Percentiles rank a stretch among this genome's conserved stretches.
phyloP scores from a whole-genome alignment of 2,113 vertebrate species.

The Dicerorhinus sumatrensis region DNA sequence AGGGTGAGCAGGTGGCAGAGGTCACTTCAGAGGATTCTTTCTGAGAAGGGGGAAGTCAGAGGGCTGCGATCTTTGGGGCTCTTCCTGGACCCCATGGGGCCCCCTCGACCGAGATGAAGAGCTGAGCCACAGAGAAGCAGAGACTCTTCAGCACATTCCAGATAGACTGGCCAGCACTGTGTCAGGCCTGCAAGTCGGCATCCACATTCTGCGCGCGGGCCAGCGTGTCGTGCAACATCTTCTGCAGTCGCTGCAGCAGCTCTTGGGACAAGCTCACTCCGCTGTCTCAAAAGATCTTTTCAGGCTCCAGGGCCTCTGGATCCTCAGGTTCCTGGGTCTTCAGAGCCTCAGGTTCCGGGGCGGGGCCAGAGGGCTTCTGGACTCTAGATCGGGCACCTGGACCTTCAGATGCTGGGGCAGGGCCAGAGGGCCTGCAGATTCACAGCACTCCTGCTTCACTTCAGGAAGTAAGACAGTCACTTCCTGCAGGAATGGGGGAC shows the following conservation, averaged over 20 bases:
- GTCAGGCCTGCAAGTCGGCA: accelerated
- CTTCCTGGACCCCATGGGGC: not conserved
- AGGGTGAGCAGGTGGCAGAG: not conserved
- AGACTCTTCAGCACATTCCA: accelerated
- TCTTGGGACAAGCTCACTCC: accelerated
- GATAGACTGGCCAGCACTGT: accelerated
- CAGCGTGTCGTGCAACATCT: accelerated
- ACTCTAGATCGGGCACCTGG: not conserved
- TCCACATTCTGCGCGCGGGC: accelerated
- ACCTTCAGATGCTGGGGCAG: too few relatives aligned
- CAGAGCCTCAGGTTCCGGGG: accelerated
- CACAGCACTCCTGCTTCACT: accelerated
- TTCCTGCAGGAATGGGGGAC: not conserved
- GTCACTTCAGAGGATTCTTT: not conserved
- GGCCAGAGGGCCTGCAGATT: accelerated
- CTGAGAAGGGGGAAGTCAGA: too few relatives aligned
- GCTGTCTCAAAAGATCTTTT: too few relatives aligned
- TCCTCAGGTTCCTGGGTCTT: too few relatives aligned
- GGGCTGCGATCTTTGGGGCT: not conserved
- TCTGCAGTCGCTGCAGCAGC: accelerated
- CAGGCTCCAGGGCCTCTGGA: too few relatives aligned
- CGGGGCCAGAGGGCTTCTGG: accelerated
- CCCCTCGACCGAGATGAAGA: not conserved
- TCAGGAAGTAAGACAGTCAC: not conserved
- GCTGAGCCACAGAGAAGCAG: accelerated